phyloP scores from a whole-genome alignment of 2,888 invertebrate species.

The Tillus elongatus region DNA sequence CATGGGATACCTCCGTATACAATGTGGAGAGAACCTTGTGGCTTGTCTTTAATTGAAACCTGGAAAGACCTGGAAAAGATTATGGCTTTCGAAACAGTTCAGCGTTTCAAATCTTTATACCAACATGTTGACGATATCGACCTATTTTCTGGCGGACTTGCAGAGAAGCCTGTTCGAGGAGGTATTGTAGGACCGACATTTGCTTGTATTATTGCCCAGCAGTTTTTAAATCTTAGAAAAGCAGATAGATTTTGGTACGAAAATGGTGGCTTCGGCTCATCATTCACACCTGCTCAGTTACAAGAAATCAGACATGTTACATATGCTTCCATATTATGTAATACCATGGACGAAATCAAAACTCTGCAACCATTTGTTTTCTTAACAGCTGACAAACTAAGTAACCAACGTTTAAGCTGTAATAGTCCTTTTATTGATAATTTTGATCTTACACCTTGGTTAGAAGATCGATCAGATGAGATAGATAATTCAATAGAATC shows the following conservation, averaged over 20 bases:
- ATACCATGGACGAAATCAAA: conserved; percentile 55
- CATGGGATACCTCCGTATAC: conserved; percentile 78
- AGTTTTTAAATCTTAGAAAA: conserved; percentile 67
- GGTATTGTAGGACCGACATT: conserved; percentile 81
- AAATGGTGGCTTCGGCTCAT: conserved; percentile 62
- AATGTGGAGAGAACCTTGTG: conserved; percentile 71
- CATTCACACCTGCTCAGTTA: conserved; percentile 68
- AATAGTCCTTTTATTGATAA: conserved; percentile 43
- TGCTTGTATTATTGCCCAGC: conserved; percentile 80
- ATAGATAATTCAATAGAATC: conserved; percentile 14
- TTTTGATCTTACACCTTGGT: conserved; percentile 56
- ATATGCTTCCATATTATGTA: conserved; percentile 63
- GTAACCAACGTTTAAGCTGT: conserved; percentile 53
- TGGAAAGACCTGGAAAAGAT: conserved; percentile 65
- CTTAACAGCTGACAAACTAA: conserved; percentile 50
- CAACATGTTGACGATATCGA: conserved; percentile 74
- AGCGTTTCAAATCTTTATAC: conserved; percentile 48
- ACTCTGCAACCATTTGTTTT: conserved; percentile 65
- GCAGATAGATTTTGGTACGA: conserved; percentile 82
- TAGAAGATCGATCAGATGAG: conserved; percentile 36
- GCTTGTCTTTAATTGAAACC: conserved; percentile 52
- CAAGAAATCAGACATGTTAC: conserved; percentile 63
- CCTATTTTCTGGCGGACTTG: conserved; percentile 72
- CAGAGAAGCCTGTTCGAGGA: conserved; percentile 69
- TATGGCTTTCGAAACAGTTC: conserved; percentile 55